Conservation (phyloP, 2,113 vertebrate genomes). For the Podarcis raffonei region DNA sequence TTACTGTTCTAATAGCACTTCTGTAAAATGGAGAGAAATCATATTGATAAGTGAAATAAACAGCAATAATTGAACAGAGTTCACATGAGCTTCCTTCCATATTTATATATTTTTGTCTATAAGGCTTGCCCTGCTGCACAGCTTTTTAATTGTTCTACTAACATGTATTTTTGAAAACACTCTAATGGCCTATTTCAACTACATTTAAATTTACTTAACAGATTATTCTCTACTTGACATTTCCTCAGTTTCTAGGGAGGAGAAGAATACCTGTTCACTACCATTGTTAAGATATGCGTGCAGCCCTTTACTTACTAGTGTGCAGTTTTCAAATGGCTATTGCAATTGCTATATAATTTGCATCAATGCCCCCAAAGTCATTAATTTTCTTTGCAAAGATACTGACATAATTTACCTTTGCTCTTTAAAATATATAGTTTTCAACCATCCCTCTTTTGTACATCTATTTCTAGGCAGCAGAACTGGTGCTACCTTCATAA, state of each 20-base stretch:
- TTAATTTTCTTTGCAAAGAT: conserved; percentile 7
- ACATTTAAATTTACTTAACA: neutral
- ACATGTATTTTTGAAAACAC: conserved; percentile 14
- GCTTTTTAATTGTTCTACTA: neutral
- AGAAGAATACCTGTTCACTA: neutral
- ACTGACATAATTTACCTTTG: conserved; percentile 21
- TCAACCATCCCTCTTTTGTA: neutral
- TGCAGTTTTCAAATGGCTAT: neutral
- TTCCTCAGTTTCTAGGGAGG: neutral
- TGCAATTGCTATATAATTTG: conserved; percentile 25
- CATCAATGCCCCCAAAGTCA: conserved; percentile 6
- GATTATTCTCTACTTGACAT: neutral
- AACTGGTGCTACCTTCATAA: conserved; percentile 50
- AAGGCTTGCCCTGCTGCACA: neutral
- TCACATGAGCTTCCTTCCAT: neutral
- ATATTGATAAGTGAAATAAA: neutral
- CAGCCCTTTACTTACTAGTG: neutral
- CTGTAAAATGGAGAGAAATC: neutral
- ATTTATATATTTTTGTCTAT: too few relatives aligned
- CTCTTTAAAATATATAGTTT: conserved; percentile 25
- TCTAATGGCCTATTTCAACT: neutral
- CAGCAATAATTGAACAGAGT: neutral
- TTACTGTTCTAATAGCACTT: neutral
- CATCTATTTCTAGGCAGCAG: conserved; percentile 5
- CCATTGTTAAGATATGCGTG: neutral